Conservation (phyloP, 1,140 invertebrate species). For the Zaprionus kolodkinae region DNA sequence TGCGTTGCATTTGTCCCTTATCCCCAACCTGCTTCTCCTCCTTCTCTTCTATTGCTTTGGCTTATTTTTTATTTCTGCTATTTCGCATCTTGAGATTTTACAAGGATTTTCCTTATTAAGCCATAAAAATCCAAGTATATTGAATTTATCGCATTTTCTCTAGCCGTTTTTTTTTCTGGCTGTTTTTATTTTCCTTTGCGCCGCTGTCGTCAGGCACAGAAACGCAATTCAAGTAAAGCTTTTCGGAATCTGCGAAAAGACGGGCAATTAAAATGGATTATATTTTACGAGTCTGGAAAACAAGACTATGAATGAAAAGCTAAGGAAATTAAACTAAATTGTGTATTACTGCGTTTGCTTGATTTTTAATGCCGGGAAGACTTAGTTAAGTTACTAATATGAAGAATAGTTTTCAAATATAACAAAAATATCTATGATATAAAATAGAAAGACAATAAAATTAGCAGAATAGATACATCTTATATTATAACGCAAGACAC, state of each 20-base stretch:
- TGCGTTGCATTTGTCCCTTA: slow-evolving; percentile 7
- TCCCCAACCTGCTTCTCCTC: neutral
- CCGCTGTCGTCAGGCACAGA: neutral
- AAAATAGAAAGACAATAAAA: too few relatives aligned
- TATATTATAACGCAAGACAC: too few relatives aligned
- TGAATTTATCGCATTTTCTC: slow-evolving; percentile 42
- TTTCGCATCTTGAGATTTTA: slow-evolving; percentile 16
- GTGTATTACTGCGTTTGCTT: neutral
- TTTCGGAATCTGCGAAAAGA: neutral
- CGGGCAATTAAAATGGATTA: slow-evolving; percentile 24
- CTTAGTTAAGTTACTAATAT: neutral
- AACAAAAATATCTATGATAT: too few relatives aligned
- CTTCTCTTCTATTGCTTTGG: neutral
- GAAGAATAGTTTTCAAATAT: neutral
- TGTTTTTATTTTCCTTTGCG: neutral
- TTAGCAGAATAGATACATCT: too few relatives aligned
- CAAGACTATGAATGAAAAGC: neutral
- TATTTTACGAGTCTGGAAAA: slow-evolving; percentile 1
- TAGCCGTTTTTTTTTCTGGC: slow-evolving; percentile 8
- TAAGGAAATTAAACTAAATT: neutral
- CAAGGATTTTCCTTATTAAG: slow-evolving; percentile 50
- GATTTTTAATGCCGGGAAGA: neutral
- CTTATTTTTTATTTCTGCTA: slow-evolving; percentile 1
- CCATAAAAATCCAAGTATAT: slow-evolving; percentile 35
- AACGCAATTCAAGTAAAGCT: neutral